Percentiles rank a stretch among this genome's conserved stretches.
These are phyloP conservation scores for Bubo blakistoni DNA, from an alignment of 2,113 vertebrate genomes.

Conservation along the genomic window DNA sequence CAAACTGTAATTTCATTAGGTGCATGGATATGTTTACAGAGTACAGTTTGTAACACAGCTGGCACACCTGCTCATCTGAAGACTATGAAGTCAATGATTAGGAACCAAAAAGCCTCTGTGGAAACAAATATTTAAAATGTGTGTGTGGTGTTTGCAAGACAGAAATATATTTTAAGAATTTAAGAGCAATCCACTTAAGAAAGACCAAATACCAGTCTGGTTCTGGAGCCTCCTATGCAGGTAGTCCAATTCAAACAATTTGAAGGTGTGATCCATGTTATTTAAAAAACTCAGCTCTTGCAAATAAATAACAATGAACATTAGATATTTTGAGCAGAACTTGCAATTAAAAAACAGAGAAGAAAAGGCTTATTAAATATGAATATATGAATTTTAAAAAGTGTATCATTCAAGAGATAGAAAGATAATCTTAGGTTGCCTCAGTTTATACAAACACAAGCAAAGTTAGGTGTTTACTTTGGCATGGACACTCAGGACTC, in stretches of 20 bases:
- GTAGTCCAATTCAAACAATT: neutral
- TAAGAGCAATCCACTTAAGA: neutral
- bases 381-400: neutral
- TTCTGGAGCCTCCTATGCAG: neutral
- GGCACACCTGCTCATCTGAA: neutral
- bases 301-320: neutral
- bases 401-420: neutral
- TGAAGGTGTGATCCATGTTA: neutral
- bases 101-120: neutral
- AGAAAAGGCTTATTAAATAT: neutral
- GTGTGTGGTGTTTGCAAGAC: neutral
- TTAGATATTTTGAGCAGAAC: neutral
- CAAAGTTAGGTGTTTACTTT: neutral
- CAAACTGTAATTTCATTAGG: neutral
- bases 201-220: neutral
- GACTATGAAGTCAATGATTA: neutral
- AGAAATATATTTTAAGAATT: neutral
- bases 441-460: neutral
- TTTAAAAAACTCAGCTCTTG: neutral
- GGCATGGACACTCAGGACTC: neutral
- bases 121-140: neutral
- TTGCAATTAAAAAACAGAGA: neutral
- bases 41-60: neutral
- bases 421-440: neutral
- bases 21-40: neutral